phyloP scores from a whole-genome alignment of 2,797 vertebrate genomes.

The Notamacropus eugenii region DNA sequence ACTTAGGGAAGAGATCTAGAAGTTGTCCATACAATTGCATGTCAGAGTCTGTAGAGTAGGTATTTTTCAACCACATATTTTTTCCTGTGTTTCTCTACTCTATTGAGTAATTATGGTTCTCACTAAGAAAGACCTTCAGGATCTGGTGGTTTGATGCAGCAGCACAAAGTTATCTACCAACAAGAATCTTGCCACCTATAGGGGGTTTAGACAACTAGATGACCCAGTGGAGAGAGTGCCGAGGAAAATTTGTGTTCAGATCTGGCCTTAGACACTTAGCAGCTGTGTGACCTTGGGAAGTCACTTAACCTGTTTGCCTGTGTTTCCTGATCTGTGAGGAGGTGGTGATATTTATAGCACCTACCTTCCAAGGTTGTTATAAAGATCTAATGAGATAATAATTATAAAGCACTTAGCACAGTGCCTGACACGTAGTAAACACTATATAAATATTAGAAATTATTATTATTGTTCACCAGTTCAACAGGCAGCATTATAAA shows the following conservation, averaged over 20 bases:
- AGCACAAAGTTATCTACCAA: background rate
- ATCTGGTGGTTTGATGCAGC: background rate
- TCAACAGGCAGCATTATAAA: background rate
- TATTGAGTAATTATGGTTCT: too few species aligned
- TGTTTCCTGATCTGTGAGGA: constrained; percentile 15
- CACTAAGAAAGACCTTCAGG: background rate
- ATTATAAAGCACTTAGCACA: background rate
- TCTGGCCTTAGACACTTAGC: background rate
- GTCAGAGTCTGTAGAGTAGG: too few species aligned
- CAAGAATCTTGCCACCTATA: background rate
- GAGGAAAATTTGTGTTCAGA: background rate
- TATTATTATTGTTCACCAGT: background rate
- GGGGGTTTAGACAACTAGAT: background rate
- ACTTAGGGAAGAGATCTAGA: too few species aligned
- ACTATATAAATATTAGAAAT: background rate
- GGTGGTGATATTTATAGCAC: too few species aligned
- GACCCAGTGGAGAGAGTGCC: background rate
- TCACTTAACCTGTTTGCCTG: background rate
- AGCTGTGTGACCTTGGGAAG: background rate
- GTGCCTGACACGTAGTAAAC: background rate
- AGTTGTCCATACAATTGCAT: too few species aligned
- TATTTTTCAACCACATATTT: too few species aligned
- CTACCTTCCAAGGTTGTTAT: background rate
- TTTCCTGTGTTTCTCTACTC: too few species aligned
- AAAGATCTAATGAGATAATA: background rate